Base-by-base conservation (phyloP, 2,797 vertebrate genomes). In the Octomys mimax region DNA sequence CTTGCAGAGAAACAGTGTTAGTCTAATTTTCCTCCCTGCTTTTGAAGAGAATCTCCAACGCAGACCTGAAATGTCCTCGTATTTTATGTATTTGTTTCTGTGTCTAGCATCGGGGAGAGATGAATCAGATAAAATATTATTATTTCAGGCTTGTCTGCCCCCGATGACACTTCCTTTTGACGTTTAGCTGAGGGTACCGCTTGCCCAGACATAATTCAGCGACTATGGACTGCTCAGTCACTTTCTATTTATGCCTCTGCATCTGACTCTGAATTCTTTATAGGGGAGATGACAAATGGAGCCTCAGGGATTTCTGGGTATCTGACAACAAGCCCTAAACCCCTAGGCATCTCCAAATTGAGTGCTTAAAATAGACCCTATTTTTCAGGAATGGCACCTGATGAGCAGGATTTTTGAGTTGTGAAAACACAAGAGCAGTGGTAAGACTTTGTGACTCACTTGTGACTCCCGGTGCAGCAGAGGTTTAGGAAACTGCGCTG, bases 351-450 rank as follows among this genome's bases (percentile, higher is more conserved):
- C 49, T n/a, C 92, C 88, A 96, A 92, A 83, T 89, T 93, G 96
- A 84, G 82, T 57, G 57, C 86, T 84, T 96, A 93, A 97, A 94
- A 89, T 93, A 90, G 96, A 93, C 87, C 90, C 46, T 59, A 54
- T 94, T 95, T 95, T 92, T 94, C 83, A 92, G 95, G 91, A 94
- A 66, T 64, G 46, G 52, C 83, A 70, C 79, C 92, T 97, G 96
- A 96, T 91, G 79, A 94, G 77, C 86, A 14, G 87, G 85, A 42
- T 93, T 84, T 94, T 87, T 81, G 93, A 96, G 87, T 93, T 94
- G 52, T 94, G 66, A 94, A 97, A 96, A 95, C 91, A 95, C 95
- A 93, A 46, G 89, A 87, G 77, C 39, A 95, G 9, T 92, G 93
- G 85, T 75, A 89, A 94, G 94, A 62, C 54, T 52, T 66, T 79